A percentile compares a stretch with the other conserved stretches of the same genome.
phyloP scores from a whole-genome alignment of 2,888 invertebrate species.

The Drosophila meridiana region DNA sequence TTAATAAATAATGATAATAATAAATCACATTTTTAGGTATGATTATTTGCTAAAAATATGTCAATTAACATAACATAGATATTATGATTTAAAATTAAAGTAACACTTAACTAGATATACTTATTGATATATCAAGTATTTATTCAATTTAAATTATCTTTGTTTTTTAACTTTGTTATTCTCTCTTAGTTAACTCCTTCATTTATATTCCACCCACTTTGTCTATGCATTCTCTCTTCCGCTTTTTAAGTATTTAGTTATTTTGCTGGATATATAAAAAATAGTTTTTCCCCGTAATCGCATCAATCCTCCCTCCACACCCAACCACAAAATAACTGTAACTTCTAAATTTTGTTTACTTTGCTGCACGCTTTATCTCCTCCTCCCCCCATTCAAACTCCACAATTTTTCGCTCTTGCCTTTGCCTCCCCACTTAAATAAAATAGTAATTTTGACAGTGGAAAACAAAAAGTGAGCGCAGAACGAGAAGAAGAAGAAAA shows the following conservation, averaged over 20 bases:
- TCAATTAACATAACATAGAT: no score
- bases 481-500: background rate
- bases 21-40: no score
- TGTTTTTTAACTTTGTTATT: background rate
- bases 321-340: constrained; percentile 9
- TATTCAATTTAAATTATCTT: background rate
- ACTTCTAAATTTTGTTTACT: constrained; percentile 50
- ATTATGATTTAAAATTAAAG: no score
- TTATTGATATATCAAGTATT: no score
- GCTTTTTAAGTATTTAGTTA: background rate
- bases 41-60: no score
- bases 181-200: background rate
- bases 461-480: constrained; percentile 7
- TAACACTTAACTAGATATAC: no score
- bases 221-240: background rate
- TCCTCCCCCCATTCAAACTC: background rate
- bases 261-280: background rate
- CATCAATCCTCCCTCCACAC: background rate
- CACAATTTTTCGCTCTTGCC: constrained; percentile 4
- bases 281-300: background rate
- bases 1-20: no score
- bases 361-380: constrained; percentile 31
- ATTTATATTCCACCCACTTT: background rate
- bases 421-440: constrained; percentile 57
- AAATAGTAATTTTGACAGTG: constrained; percentile 67